Percentiles rank a stretch among this genome's conserved stretches.
Conservation (phyloP, 2,797 vertebrate genomes). For the Chaetodon trifasciatus region DNA sequence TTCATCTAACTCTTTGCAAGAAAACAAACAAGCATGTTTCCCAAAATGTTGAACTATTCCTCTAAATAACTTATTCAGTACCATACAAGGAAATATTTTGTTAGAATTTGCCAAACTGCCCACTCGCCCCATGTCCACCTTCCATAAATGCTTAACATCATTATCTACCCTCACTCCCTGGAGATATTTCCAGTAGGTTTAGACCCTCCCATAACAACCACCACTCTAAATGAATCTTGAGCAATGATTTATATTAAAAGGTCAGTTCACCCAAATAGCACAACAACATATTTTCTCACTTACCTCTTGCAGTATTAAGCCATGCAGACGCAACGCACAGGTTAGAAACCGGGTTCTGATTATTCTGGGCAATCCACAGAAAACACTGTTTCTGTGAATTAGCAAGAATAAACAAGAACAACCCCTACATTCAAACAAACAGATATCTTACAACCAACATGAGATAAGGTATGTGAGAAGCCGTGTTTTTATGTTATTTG, state of each 20-base stretch:
- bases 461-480: not conserved
- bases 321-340: not conserved
- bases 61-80: constrained; percentile 24
- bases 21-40: constrained; percentile 16
- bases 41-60: constrained; percentile 24
- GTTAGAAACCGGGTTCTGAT: not conserved
- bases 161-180: constrained; percentile 14
- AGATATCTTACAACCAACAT: not conserved
- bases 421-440: not conserved
- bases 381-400: constrained; percentile 4
- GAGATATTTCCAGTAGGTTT: constrained; percentile 25
- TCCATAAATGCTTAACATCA: constrained; percentile 9
- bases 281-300: constrained; percentile 6
- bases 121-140: constrained; percentile 64
- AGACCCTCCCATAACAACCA: constrained; percentile 14
- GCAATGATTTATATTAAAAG: constrained; percentile 18
- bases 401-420: not conserved
- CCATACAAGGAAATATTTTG: constrained; percentile 11
- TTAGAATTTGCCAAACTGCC: constrained; percentile 75
- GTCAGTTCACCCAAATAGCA: constrained; percentile 53
- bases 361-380: not conserved
- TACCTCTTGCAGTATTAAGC: not conserved
- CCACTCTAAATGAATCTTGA: not conserved
- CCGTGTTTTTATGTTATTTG: constrained; percentile 5
- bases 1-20: constrained; percentile 6